Conservation (phyloP, 2,113 vertebrate species). For the Percina caprodes region DNA sequence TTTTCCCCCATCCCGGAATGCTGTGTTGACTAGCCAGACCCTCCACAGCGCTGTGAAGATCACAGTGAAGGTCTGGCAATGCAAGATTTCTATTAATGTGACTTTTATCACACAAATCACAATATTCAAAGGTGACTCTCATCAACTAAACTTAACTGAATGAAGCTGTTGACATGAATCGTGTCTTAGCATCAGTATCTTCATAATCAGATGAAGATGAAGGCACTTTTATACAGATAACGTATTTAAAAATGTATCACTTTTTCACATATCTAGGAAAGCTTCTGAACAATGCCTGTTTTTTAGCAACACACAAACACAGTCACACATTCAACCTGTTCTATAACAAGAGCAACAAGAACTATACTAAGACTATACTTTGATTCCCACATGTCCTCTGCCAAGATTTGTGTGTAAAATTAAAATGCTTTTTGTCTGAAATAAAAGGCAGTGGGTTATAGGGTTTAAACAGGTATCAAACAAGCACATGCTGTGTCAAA, state of each 20-base stretch:
- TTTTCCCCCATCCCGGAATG: too few relatives aligned
- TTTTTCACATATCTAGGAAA: background rate
- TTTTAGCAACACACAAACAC: slow-evolving; percentile 6
- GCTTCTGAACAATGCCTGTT: background rate
- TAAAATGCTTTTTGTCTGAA: fast-evolving
- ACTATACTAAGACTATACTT: background rate
- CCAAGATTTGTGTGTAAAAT: background rate
- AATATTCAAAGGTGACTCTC: slow-evolving; percentile 8
- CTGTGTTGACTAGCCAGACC: too few relatives aligned
- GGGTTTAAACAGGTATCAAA: background rate
- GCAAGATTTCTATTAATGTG: background rate
- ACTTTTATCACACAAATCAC: background rate
- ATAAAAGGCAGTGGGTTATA: background rate
- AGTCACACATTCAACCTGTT: slow-evolving; percentile 10
- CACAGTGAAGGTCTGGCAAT: too few relatives aligned
- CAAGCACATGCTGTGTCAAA: background rate
- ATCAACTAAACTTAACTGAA: background rate
- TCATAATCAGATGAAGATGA: background rate
- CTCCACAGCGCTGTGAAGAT: too few relatives aligned
- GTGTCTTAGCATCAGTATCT: background rate
- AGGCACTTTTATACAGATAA: background rate
- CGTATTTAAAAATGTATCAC: background rate
- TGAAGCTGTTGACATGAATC: background rate
- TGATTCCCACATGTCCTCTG: background rate
- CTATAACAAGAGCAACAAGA: background rate